phyloP scores from a whole-genome alignment of 2,888 invertebrate species.

The Anthophora plumipes region DNA sequence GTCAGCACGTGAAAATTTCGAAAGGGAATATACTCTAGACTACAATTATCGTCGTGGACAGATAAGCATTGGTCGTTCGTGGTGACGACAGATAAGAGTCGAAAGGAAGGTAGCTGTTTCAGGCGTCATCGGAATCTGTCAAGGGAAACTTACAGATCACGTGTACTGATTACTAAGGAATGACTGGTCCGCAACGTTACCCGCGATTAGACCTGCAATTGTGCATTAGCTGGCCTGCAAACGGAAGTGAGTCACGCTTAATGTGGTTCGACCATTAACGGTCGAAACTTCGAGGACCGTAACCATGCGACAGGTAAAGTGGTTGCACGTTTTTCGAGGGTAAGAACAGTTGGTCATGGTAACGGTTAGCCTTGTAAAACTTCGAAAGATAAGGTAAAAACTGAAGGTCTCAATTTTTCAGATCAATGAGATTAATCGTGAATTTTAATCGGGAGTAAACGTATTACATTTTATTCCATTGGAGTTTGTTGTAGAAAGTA shows the following conservation, averaged over 20 bases:
- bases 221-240: conserved; percentile 60
- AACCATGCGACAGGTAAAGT: conserved; percentile 14
- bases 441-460: no score
- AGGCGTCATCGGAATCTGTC: conserved; percentile 51
- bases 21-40: background rate
- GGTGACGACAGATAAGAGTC: conserved; percentile 35
- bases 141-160: conserved; percentile 45
- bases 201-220: conserved; percentile 42
- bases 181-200: conserved; percentile 35
- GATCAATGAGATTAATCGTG: background rate
- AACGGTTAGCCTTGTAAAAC: background rate
- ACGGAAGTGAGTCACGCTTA: conserved; percentile 66
- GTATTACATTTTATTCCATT: no score
- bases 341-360: background rate
- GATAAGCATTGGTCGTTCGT: conserved; percentile 32
- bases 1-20: background rate
- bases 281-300: conserved; percentile 21
- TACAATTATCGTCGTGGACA: conserved; percentile 16
- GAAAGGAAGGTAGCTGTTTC: conserved; percentile 21
- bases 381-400: background rate
- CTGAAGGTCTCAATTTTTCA: background rate
- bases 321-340: background rate
- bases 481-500: no score
- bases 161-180: conserved; percentile 54
- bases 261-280: conserved; percentile 50